phyloP scores from a whole-genome alignment of 1,140 invertebrate species.

The Heliconius nattereri region DNA sequence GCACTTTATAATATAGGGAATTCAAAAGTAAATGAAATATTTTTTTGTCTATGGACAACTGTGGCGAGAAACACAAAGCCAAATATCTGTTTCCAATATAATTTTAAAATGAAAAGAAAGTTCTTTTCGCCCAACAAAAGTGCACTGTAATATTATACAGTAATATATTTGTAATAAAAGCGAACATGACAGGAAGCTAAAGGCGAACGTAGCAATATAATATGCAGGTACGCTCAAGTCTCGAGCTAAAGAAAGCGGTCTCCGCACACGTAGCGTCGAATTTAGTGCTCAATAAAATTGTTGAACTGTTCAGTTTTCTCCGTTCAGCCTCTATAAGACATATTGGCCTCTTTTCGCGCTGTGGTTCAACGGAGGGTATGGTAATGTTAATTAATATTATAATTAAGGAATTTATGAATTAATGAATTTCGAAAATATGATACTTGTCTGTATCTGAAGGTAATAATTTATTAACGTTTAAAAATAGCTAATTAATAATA shows the following conservation, averaged over 20 bases:
- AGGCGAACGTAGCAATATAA: constrained; percentile 22
- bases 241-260: constrained; percentile 29
- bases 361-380: not conserved
- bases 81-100: not conserved
- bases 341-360: constrained; percentile 20
- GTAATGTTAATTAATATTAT: not conserved
- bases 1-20: too few species aligned
- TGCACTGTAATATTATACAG: constrained; percentile 10
- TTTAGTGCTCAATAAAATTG: constrained; percentile 40
- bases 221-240: constrained; percentile 22
- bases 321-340: constrained; percentile 21
- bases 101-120: not conserved
- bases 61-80: not conserved
- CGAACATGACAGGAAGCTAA: constrained; percentile 11
- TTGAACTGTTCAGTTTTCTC: constrained; percentile 31
- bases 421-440: not conserved
- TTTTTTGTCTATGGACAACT: too few species aligned
- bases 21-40: too few species aligned
- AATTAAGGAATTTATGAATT: not conserved
- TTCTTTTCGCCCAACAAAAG: not conserved
- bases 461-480: too few species aligned
- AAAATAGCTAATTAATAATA: too few species aligned
- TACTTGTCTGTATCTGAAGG: not conserved
- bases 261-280: constrained; percentile 33
- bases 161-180: constrained; percentile 25